Conservation (phyloP, 2,113 vertebrate species). For the Sceloporus tristichus region DNA sequence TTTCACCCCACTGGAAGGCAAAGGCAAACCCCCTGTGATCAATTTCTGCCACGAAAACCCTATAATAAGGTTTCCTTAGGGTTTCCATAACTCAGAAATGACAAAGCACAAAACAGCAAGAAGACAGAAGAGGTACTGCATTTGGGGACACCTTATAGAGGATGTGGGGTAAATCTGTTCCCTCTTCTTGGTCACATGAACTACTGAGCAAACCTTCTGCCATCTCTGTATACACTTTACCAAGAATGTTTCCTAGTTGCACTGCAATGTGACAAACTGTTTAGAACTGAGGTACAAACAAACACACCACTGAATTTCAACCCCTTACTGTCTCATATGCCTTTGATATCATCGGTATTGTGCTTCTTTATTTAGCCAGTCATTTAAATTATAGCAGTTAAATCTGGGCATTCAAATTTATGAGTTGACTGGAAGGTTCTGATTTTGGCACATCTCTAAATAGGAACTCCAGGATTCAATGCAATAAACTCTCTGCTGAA, state of each 20-base stretch:
- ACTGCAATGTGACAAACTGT: background rate
- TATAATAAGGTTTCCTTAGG: too few species aligned
- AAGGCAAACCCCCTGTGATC: too few species aligned
- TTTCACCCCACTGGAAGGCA: too few species aligned
- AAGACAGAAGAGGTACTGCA: too few species aligned
- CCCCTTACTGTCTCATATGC: background rate
- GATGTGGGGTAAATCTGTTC: background rate
- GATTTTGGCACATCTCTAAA: background rate
- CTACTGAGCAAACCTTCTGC: background rate
- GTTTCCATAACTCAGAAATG: too few species aligned
- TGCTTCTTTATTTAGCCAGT: conserved; percentile 7
- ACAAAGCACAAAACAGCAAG: too few species aligned
- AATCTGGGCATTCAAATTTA: conserved; percentile 28
- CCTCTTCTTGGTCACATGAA: too few species aligned
- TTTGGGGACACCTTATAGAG: background rate
- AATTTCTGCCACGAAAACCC: too few species aligned
- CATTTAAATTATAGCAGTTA: conserved; percentile 25
- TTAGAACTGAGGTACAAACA: background rate
- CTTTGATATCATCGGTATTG: background rate
- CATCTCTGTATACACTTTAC: background rate
- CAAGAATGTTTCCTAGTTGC: background rate
- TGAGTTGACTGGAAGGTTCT: conserved; percentile 40
- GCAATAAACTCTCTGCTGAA: conserved; percentile 24
- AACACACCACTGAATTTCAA: too few species aligned
- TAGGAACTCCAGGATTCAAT: conserved; percentile 31